Conservation (phyloP, 2,113 vertebrate species). For the Oncorhynchus mykiss region DNA sequence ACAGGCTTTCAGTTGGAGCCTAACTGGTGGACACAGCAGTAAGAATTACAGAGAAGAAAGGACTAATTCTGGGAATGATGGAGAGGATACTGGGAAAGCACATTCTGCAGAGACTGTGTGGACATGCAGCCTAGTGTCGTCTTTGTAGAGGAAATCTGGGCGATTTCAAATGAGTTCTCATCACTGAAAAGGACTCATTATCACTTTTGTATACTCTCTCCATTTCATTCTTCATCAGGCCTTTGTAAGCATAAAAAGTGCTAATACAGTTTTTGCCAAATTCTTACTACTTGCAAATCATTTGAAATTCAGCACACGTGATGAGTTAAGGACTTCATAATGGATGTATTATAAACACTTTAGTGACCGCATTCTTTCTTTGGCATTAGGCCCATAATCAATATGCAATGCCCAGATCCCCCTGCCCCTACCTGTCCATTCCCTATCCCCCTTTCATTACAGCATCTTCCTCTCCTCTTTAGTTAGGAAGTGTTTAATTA, state of each 20-base stretch:
- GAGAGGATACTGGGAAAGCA: conserved; percentile 60
- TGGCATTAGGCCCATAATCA: background rate
- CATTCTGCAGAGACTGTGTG: conserved; percentile 60
- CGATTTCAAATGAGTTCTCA: conserved; percentile 66
- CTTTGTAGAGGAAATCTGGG: conserved; percentile 69
- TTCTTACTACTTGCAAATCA: conserved; percentile 55
- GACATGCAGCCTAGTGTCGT: conserved; percentile 60
- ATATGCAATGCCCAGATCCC: too few species aligned
- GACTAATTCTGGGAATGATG: conserved; percentile 5
- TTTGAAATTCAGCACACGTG: conserved; percentile 23
- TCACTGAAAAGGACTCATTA: conserved; percentile 68
- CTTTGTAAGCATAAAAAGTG: conserved; percentile 71
- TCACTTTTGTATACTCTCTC: conserved; percentile 63
- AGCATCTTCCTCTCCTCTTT: background rate
- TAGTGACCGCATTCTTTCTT: background rate
- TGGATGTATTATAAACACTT: too few species aligned
- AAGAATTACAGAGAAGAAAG: conserved; percentile 51
- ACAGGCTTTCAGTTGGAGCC: conserved; percentile 61
- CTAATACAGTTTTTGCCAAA: conserved; percentile 51
- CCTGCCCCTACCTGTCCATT: background rate
- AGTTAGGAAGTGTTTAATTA: background rate
- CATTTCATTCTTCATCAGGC: conserved; percentile 61
- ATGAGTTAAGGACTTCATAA: background rate
- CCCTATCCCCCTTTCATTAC: background rate
- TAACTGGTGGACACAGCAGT: conserved; percentile 41